Conservation (phyloP, 2,888 invertebrate genomes). For the Sturmia bella region DNA sequence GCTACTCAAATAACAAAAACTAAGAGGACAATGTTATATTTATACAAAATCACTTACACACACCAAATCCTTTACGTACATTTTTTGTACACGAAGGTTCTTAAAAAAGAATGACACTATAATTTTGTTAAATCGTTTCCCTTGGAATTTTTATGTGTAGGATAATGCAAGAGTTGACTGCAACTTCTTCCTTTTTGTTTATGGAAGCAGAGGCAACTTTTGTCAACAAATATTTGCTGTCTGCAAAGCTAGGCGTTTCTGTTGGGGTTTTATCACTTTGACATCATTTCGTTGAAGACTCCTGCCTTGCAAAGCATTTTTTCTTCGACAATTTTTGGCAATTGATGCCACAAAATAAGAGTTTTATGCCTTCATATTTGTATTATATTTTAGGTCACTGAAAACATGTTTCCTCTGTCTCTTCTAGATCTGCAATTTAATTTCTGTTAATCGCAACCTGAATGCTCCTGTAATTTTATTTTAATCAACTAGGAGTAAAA, state of each 20-base stretch:
- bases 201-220: conserved; percentile 32
- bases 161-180: conserved; percentile 36
- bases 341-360: conserved; percentile 62
- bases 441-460: too few relatives aligned
- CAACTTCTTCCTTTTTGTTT: not conserved
- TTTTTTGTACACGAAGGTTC: conserved; percentile 21
- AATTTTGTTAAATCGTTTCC: conserved; percentile 68
- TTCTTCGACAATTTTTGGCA: conserved; percentile 5
- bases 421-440: too few relatives aligned
- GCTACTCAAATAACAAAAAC: conserved; percentile 63
- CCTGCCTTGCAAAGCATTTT: not conserved
- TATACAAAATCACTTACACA: conserved; percentile 10
- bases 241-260: conserved; percentile 50
- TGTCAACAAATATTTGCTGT: conserved; percentile 28
- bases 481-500: too few relatives aligned
- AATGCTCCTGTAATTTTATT: too few relatives aligned
- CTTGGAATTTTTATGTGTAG: conserved; percentile 55
- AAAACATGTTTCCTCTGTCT: not conserved
- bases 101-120: conserved; percentile 63
- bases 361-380: conserved; percentile 20
- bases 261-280: conserved; percentile 58
- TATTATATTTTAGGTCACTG: conserved; percentile 9
- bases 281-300: conserved; percentile 46
- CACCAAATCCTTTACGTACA: conserved; percentile 21
- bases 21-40: conserved; percentile 32